A percentile compares a stretch with the other conserved stretches of the same genome.
phyloP scores from a whole-genome alignment of 2,797 vertebrate genomes.

The Heliangelus exortis region DNA sequence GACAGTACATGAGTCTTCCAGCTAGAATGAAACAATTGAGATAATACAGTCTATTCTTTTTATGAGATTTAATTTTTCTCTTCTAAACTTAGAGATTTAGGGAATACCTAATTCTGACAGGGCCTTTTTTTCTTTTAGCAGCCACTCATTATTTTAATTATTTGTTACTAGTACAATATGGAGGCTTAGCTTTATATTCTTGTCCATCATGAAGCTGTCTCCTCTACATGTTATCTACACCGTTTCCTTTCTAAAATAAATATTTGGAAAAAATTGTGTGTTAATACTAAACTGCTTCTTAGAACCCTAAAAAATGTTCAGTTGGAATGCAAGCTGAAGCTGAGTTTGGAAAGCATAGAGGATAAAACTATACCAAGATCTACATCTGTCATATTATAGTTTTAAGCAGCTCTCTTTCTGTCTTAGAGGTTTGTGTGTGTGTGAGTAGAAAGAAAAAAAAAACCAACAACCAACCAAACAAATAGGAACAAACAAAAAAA shows the following conservation, averaged over 20 bases:
- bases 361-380: background rate
- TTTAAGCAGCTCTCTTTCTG: conserved; percentile 40
- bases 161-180: background rate
- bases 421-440: background rate
- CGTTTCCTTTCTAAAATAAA: background rate
- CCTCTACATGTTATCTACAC: background rate
- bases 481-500: background rate
- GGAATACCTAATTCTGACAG: background rate
- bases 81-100: background rate
- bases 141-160: background rate
- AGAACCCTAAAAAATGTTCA: background rate
- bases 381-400: background rate
- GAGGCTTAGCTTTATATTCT: background rate
- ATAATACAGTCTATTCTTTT: background rate
- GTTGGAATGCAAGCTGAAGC: background rate
- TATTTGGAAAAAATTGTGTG: background rate
- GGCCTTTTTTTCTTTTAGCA: background rate
- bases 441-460: background rate
- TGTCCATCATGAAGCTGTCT: background rate
- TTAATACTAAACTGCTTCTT: background rate
- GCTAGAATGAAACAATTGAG: background rate
- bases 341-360: background rate
- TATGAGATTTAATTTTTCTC: background rate
- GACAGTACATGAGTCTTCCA: background rate
- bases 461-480: too few species aligned